Base-by-base conservation (phyloP, 2,888 invertebrate genomes). In the Cephonodes hylas region DNA sequence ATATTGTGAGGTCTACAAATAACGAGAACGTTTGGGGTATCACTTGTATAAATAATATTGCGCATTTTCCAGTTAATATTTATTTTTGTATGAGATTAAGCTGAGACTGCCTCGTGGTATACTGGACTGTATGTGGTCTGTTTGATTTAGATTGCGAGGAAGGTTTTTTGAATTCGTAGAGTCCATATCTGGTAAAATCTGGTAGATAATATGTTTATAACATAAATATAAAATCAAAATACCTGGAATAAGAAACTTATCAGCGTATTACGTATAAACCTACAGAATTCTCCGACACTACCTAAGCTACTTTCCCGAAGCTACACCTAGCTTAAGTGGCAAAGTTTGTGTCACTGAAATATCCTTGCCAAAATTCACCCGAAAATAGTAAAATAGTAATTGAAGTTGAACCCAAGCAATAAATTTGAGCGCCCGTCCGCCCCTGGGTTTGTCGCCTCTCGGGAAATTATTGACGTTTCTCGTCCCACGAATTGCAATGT, bases 391-490 rank as follows among this genome's bases (percentile, higher is more conserved):
- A 48, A 59, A 59, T 38, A 73, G 73, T 77, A 80, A 77, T 84
- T 79, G 77, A 76, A 79, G 77, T 77, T 68, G 73, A 77, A 82
- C 77, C 73, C 73, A 66, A 58, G 76, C 71, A 77, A 82, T 85
- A 85, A 82, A 84, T 81, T 74, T 63, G 67, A 63, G 72, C 64
- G 66, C 66, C 23, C 64, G 69, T 64, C 64, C 68, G 66, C 66
- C 64, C 65, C 61, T 64, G 64, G 61, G 69, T 63, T 65, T 66
- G 71, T 64, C 71, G 73, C 76, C 84, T 81, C 85, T 42, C 68
- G 82, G 84, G 84, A 84, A 85, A 81, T 84, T 86, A 86, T 85
- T 81, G 81, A 83, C 79, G 74, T 80, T 83, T 81, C 75, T 75
- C 75, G 73, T 70, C 65, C 68, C 80, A 70, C 75, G 76, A 80